A percentile compares a stretch with the other conserved stretches of the same genome.
phyloP scores from a whole-genome alignment of 1,140 invertebrate species.

The Sycobia sp. region DNA sequence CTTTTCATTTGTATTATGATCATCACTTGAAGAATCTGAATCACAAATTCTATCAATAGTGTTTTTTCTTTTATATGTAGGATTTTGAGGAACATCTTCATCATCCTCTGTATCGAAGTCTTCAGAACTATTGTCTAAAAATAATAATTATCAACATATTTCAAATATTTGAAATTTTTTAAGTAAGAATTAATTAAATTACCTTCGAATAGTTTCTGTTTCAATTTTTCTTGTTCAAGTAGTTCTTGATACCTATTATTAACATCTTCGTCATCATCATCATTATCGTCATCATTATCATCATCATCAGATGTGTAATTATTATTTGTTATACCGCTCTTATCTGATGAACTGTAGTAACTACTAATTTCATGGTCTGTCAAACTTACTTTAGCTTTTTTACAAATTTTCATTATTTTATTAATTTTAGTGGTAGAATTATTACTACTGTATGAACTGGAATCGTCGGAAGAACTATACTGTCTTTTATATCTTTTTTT shows the following conservation, averaged over 20 bases:
- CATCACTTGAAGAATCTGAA: slow-evolving; percentile 39
- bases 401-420: not conserved
- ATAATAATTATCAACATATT: slow-evolving; percentile 9
- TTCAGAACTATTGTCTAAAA: slow-evolving; percentile 9
- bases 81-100: not conserved
- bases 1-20: slow-evolving; percentile 34
- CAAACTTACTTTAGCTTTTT: slow-evolving; percentile 2
- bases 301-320: not conserved
- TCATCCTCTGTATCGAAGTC: slow-evolving; percentile 10
- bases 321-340: not conserved
- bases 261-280: slow-evolving; percentile 27
- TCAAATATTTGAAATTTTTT: slow-evolving; percentile 23
- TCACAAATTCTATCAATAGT: not conserved
- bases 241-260: not conserved
- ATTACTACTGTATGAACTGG: slow-evolving; percentile 36
- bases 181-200: slow-evolving; percentile 39
- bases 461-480: slow-evolving; percentile 15
- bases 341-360: slow-evolving; percentile 5
- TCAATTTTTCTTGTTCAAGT: slow-evolving; percentile 11
- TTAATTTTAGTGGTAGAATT: slow-evolving; percentile 1
- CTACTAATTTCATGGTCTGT: not conserved
- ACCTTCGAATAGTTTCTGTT: slow-evolving; percentile 30
- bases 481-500: slow-evolving; percentile 29
- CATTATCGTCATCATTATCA: not conserved
- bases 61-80: not conserved